phyloP scores from a whole-genome alignment of 2,888 invertebrate genomes.

The Amphipyra tragopoginis region DNA sequence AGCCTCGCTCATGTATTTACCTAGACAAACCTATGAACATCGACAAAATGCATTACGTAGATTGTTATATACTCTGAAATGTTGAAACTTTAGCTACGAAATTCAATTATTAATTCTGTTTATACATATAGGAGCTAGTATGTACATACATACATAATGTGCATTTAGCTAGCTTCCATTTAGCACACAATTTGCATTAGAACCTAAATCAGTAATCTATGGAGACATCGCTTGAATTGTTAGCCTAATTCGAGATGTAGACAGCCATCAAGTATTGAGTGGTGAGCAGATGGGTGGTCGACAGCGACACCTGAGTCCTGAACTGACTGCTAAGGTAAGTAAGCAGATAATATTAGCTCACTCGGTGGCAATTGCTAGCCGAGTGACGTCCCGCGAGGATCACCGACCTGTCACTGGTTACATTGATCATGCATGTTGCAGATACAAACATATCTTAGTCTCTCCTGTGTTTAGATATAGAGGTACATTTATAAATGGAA shows the following conservation, averaged over 20 bases:
- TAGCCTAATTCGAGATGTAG: conserved; percentile 77
- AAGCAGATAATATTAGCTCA: conserved; percentile 73
- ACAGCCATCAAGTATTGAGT: conserved; percentile 82
- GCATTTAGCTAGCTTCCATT: conserved; percentile 38
- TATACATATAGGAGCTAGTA: conserved; percentile 14
- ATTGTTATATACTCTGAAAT: conserved; percentile 28
- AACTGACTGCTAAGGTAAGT: conserved; percentile 57
- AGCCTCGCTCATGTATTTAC: conserved; percentile 62
- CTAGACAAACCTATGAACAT: conserved; percentile 48
- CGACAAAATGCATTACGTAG: conserved; percentile 51
- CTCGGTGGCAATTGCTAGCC: conserved; percentile 13
- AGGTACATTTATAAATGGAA: background rate
- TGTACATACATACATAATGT: conserved; percentile 1
- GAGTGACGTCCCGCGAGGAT: conserved; percentile 33
- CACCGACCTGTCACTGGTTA: conserved; percentile 15
- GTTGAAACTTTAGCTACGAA: conserved; percentile 11
- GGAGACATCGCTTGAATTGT: conserved; percentile 62
- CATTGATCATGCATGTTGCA: conserved; percentile 32
- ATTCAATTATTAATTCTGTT: conserved; percentile 41
- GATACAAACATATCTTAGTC: conserved; percentile 4
- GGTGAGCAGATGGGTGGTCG: conserved; percentile 63
- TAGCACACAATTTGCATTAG: conserved; percentile 57
- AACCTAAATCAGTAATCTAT: conserved; percentile 67
- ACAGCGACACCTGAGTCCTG: conserved; percentile 52
- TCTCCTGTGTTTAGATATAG: background rate